phyloP scores from a whole-genome alignment of 1,140 invertebrate species.

The Metopolophium dirhodum region DNA sequence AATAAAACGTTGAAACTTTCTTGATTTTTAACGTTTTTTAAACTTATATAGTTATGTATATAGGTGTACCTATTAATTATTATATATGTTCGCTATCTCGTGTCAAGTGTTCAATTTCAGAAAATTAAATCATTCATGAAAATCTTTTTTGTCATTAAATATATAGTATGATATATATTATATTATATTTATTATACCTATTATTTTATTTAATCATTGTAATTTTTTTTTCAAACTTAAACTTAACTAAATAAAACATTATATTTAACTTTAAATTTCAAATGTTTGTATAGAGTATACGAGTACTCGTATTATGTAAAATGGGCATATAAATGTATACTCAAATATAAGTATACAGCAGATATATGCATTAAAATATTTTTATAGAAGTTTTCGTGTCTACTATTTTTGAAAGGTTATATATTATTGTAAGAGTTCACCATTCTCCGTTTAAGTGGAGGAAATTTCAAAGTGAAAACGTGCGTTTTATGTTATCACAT shows the following conservation, averaged over 20 bases:
- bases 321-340: not conserved
- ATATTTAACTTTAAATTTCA: not conserved
- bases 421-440: not conserved
- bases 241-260: not conserved
- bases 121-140: not conserved
- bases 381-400: not conserved
- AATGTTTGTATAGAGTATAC: not conserved
- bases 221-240: not conserved
- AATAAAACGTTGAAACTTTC: not conserved
- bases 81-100: not conserved
- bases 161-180: too few relatives aligned
- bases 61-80: too few relatives aligned
- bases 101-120: not conserved
- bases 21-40: not conserved
- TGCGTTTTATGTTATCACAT: not conserved
- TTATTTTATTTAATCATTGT: constrained; percentile 11
- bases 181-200: not conserved
- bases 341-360: not conserved
- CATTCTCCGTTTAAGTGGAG: not conserved
- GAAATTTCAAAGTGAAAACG: constrained; percentile 1
- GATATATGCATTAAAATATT: not conserved
- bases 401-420: not conserved
- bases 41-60: not conserved
- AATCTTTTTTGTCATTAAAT: not conserved
- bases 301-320: not conserved